Evolutionary conservation across 2,797 vertebrate species (phyloP).

Genomic region (Benthosema pterotum): DNA sequence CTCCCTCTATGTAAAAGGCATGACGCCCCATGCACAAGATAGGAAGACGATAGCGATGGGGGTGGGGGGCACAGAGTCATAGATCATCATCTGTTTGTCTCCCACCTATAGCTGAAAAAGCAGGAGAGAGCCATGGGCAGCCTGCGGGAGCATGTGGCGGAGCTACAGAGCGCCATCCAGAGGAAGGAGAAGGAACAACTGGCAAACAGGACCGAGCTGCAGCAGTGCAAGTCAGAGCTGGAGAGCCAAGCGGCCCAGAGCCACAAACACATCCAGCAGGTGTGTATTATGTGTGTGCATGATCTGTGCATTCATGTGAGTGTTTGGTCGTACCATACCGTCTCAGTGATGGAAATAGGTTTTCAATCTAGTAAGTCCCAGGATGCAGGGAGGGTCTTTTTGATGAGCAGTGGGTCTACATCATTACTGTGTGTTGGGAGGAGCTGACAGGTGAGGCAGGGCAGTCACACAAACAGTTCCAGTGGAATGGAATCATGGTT

Average conservation of each 20-base stretch:
- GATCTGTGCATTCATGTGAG: background rate
- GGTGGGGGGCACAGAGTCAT: slow-evolving; percentile 7
- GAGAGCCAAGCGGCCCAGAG: slow-evolving; percentile 35
- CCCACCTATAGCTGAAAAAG: slow-evolving; percentile 36
- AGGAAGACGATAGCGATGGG: slow-evolving; percentile 47
- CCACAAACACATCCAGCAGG: slow-evolving; percentile 45
- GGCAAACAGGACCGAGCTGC: slow-evolving; percentile 26
- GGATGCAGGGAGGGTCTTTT: no score
- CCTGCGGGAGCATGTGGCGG: slow-evolving; percentile 42
- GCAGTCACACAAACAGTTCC: no score
- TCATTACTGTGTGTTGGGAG: no score
- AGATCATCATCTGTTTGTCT: slow-evolving; percentile 18
- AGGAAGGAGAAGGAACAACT: slow-evolving; percentile 36
- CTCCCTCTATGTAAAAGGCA: slow-evolving; percentile 46
- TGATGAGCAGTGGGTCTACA: no score
- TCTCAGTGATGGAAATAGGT: no score
- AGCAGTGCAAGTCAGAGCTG: slow-evolving; percentile 31
- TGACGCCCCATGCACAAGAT: slow-evolving; percentile 41
- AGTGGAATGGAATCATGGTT: no score
- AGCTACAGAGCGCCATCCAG: slow-evolving; percentile 54
- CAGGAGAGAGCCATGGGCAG: slow-evolving; percentile 40
- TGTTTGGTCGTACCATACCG: no score
- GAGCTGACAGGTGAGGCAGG: no score
- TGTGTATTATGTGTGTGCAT: background rate
- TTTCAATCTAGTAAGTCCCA: no score